Base-by-base conservation (phyloP, 1,140 invertebrate species). In the Drosophila mayri region DNA sequence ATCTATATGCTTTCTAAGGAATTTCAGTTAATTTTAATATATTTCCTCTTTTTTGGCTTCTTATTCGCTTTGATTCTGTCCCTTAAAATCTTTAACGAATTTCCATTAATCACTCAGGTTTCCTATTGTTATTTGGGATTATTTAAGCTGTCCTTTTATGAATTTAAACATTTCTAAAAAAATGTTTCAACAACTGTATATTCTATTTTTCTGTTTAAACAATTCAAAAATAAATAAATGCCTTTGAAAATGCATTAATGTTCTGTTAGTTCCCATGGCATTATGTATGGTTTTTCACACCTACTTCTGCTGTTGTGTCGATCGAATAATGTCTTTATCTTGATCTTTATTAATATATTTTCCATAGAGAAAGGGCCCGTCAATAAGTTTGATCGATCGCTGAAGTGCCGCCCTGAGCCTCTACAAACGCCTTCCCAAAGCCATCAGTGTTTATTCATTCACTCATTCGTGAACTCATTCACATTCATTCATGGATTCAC, bases 371-470 rank as follows among this genome's bases (percentile, higher is more conserved):
- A 65, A 35, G 7, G 7, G 12, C 38, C 28, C 22, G 57, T 65
- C 38, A 60, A 41, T 18, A 16, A 3, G 16, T 65, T 65, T 70
- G 62, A 71, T 72, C 28, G 65, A 72, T 72, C 35, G 50, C 35
- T 43, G 18, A 16, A 35, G 14, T 41, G 32, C 44, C 44, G 64
- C 46, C 57, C 5, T 30, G 28, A 30, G 25, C 3, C 25, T 25
- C 22, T 16, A 47, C 44, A 25, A 46, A 32, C 35, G 64, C 43
- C 44, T n/a, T 32, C 8, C 30, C 52, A 18, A 25, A 22, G 32
- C 70, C 28, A 25, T 38, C 55, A 32, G n/a, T 49, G 25, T 30
- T 32, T 30, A 43, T 49, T 72, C 38, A 63, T 35, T 54, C 32
- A 32, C 8, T 10, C 12, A 37, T 37, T 32, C 37, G n/a, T 30